phyloP scores from a whole-genome alignment of 2,888 invertebrate species.

The Drosophila atripex region DNA sequence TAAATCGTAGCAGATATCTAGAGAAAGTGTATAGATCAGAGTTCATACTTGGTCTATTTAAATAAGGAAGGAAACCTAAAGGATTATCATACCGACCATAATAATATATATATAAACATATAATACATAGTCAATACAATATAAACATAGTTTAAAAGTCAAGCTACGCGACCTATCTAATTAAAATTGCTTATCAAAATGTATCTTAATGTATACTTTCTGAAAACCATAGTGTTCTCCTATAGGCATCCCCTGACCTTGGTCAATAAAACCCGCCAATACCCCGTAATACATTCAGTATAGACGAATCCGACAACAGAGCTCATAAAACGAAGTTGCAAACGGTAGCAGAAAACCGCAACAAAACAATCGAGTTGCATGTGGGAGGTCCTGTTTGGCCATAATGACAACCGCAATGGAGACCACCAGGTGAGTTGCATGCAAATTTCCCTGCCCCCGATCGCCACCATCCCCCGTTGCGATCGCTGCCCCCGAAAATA shows the following conservation, averaged over 20 bases:
- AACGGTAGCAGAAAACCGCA: slow-evolving; percentile 76
- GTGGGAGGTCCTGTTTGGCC: slow-evolving; percentile 75
- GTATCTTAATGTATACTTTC: not conserved
- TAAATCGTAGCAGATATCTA: not conserved
- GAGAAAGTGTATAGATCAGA: no score
- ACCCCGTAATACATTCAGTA: slow-evolving; percentile 21
- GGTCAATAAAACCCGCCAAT: slow-evolving; percentile 15
- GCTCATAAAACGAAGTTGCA: slow-evolving; percentile 53
- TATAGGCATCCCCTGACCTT: not conserved
- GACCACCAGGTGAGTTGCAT: slow-evolving; percentile 75
- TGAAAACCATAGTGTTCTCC: not conserved
- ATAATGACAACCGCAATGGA: slow-evolving; percentile 70
- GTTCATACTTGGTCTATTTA: no score
- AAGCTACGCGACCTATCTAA: no score
- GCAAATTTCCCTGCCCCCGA: slow-evolving; percentile 62
- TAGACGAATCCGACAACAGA: slow-evolving; percentile 46
- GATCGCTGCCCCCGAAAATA: slow-evolving; percentile 33
- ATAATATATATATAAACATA: no score
- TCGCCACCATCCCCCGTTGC: not conserved
- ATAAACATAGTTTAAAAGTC: no score
- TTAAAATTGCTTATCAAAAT: not conserved
- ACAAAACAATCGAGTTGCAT: slow-evolving; percentile 69
- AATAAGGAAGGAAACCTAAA: no score
- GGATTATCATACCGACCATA: no score
- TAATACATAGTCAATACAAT: no score